Evolutionary conservation across 92 coral and sea anemone genomes (phyloP).

Genomic region (Parazoanthus atlanticus): DNA sequence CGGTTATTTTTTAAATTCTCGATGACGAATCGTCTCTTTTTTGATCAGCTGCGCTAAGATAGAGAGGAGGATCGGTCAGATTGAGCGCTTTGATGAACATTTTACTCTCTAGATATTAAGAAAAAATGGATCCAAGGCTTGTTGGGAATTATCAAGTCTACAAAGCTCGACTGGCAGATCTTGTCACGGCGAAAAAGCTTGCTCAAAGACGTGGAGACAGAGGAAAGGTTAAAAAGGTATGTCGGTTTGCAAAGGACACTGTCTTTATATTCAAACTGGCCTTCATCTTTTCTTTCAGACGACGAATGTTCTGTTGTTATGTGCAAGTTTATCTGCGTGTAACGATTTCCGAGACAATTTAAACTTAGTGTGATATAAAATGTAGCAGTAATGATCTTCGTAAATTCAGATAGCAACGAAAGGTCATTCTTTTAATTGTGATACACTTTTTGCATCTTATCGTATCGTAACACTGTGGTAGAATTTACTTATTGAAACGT

Average conservation of each 20-base stretch:
- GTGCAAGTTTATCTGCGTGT: background rate
- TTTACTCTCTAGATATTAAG: constrained; percentile 4
- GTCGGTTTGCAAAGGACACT: background rate
- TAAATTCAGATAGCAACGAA: no score
- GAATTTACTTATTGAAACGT: no score
- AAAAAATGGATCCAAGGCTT: constrained; percentile 20
- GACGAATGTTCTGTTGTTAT: background rate
- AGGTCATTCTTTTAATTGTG: no score
- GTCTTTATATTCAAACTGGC: background rate
- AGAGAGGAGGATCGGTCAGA: constrained; percentile 10
- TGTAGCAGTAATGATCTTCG: no score
- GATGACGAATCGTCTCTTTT: constrained; percentile 23
- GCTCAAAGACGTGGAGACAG: constrained; percentile 6
- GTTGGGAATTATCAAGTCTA: constrained; percentile 1
- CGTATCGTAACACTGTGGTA: no score
- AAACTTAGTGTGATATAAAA: no score
- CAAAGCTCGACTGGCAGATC: background rate
- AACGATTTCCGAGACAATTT: background rate
- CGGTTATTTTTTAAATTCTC: constrained; percentile 17
- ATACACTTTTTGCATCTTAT: no score
- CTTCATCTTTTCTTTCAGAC: constrained; percentile 2
- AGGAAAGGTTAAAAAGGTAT: constrained; percentile 6
- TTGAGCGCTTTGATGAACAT: constrained; percentile 4
- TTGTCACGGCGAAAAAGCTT: background rate
- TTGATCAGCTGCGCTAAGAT: background rate